Percentiles rank a stretch among this genome's conserved stretches.
These are phyloP conservation scores for Chelonia mydas DNA, from an alignment of 2,797 vertebrate genomes.

Conservation along the genomic window DNA sequence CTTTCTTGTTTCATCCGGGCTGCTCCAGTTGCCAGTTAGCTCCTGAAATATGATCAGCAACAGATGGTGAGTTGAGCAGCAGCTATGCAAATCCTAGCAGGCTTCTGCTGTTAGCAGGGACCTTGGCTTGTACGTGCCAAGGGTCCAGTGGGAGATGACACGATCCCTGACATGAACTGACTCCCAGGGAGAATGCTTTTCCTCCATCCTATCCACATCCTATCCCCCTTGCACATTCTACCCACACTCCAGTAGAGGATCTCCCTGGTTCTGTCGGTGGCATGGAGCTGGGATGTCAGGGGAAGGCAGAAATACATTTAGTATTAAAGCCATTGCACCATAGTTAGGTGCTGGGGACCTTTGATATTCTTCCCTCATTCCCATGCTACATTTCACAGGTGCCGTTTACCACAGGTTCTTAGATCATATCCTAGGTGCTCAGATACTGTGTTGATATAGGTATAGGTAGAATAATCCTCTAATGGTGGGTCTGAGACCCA, in stretches of 20 bases:
- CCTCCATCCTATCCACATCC: background rate
- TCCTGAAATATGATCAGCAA: background rate
- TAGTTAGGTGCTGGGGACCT: background rate
- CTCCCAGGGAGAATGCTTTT: background rate
- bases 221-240: background rate
- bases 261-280: background rate
- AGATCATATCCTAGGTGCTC: background rate
- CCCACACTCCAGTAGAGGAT: background rate
- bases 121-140: background rate
- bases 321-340: background rate
- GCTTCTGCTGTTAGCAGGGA: background rate
- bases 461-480: background rate
- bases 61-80: background rate
- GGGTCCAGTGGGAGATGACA: background rate
- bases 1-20: background rate
- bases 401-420: background rate
- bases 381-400: background rate
- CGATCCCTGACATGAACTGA: background rate
- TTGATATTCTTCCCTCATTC: background rate
- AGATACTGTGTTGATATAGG: background rate
- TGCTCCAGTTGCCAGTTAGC: background rate
- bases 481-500: background rate
- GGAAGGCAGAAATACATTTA: background rate
- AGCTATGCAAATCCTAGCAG: background rate
- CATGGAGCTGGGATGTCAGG: background rate